These are phyloP conservation scores for Oenanthe oenanthe DNA, from an alignment of 2,113 vertebrate genomes.

Conservation along the genomic window DNA sequence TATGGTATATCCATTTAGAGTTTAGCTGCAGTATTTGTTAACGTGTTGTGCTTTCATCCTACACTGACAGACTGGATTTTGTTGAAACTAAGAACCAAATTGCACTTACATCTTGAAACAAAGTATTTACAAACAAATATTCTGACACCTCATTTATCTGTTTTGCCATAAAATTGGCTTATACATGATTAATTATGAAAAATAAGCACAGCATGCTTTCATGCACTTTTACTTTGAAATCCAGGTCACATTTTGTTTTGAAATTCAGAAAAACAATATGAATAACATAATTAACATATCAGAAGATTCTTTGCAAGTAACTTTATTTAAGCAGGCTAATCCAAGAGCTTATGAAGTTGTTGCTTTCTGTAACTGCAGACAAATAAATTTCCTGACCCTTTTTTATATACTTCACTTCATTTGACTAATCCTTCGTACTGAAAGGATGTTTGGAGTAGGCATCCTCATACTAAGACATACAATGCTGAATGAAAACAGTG, in stretches of 20 bases:
- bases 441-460: background rate
- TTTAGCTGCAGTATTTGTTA: background rate
- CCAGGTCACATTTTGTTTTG: conserved; percentile 55
- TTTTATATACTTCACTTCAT: background rate
- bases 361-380: background rate
- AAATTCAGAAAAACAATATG: conserved; percentile 41
- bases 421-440: background rate
- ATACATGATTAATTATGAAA: conserved; percentile 58
- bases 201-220: conserved; percentile 48
- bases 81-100: background rate
- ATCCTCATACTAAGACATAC: background rate
- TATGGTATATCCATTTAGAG: background rate
- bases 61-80: background rate
- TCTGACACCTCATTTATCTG: conserved; percentile 48
- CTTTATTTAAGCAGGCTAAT: conserved; percentile 7
- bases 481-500: background rate
- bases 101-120: background rate
- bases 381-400: background rate
- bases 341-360: background rate
- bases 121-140: conserved; percentile 50
- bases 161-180: conserved; percentile 54
- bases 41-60: background rate
- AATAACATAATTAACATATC: conserved; percentile 54
- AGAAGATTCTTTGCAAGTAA: conserved; percentile 35
- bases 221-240: conserved; percentile 54